phyloP scores from a whole-genome alignment of 2,113 vertebrate species.

The Galemys pyrenaicus region DNA sequence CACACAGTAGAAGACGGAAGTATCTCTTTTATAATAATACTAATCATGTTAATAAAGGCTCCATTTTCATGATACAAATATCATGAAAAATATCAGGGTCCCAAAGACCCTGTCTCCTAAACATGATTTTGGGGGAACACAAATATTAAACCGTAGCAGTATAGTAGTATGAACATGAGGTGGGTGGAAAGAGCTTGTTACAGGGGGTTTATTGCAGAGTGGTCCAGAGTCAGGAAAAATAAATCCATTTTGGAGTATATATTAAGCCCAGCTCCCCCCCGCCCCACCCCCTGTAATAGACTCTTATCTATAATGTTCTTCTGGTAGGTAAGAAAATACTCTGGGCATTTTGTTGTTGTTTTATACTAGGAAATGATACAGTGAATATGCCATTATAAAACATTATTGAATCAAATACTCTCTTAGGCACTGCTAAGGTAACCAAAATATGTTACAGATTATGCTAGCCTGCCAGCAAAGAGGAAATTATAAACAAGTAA shows the following conservation, averaged over 20 bases:
- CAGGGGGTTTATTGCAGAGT: background rate
- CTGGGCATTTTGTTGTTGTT: background rate
- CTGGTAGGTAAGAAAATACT: background rate
- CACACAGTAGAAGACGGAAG: background rate
- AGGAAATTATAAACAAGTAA: constrained; percentile 63
- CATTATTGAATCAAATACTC: constrained; percentile 32
- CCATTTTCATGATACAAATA: background rate
- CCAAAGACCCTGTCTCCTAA: background rate
- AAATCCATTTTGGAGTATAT: constrained; percentile 43
- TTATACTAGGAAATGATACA: constrained; percentile 15
- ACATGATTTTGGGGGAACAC: background rate
- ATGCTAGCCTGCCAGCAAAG: constrained; percentile 51
- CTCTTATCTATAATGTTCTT: background rate
- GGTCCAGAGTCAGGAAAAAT: background rate
- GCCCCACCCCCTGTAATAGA: constrained; percentile 5
- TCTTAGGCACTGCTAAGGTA: constrained; percentile 21
- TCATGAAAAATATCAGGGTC: too few relatives aligned
- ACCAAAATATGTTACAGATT: constrained; percentile 47
- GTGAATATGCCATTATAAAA: constrained; percentile 54
- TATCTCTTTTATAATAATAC: background rate
- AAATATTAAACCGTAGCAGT: background rate
- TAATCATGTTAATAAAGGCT: background rate
- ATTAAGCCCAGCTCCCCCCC: constrained; percentile 37
- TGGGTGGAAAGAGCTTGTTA: fast-evolving
- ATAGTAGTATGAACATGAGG: background rate